phyloP scores from a whole-genome alignment of 2,797 vertebrate species.

The Nasua narica region DNA sequence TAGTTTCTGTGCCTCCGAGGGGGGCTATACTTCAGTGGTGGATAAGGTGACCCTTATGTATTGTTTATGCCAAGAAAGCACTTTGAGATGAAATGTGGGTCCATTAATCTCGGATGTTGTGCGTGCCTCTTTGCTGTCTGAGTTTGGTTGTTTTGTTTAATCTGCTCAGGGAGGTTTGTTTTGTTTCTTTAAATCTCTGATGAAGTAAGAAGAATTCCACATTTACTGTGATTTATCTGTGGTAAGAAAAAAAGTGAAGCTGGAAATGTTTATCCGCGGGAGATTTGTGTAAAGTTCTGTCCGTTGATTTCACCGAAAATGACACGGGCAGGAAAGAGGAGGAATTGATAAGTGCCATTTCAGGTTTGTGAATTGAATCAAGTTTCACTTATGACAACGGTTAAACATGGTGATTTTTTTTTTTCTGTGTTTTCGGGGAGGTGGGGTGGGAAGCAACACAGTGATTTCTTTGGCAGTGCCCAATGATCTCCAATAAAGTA shows the following conservation, averaged over 20 bases:
- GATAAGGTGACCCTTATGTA: constrained; percentile 37
- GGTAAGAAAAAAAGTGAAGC: constrained; percentile 59
- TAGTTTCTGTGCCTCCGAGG: constrained; percentile 13
- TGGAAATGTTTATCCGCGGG: constrained; percentile 61
- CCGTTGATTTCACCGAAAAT: not conserved
- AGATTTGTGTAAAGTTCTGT: constrained; percentile 65
- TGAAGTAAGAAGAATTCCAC: constrained; percentile 60
- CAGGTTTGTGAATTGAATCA: constrained; percentile 27
- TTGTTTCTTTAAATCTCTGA: constrained; percentile 48
- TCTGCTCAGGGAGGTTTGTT: constrained; percentile 33
- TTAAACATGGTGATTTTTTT: constrained; percentile 36
- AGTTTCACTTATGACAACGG: constrained; percentile 54
- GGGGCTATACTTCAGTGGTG: constrained; percentile 16
- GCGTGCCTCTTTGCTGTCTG: not conserved
- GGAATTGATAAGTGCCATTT: constrained; percentile 4
- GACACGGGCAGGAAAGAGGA: constrained; percentile 56
- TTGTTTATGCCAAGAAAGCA: constrained; percentile 51
- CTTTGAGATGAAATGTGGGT: constrained; percentile 52
- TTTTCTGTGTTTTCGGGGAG: not conserved
- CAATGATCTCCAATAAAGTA: constrained; percentile 26
- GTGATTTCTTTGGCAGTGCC: not conserved
- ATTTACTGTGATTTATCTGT: constrained; percentile 67
- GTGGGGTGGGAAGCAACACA: not conserved
- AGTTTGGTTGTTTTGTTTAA: constrained; percentile 60
- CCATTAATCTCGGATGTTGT: constrained; percentile 15